Evolutionary conservation across 2,113 vertebrate genomes (phyloP).

Genomic region (Osmerus eperlanus): DNA sequence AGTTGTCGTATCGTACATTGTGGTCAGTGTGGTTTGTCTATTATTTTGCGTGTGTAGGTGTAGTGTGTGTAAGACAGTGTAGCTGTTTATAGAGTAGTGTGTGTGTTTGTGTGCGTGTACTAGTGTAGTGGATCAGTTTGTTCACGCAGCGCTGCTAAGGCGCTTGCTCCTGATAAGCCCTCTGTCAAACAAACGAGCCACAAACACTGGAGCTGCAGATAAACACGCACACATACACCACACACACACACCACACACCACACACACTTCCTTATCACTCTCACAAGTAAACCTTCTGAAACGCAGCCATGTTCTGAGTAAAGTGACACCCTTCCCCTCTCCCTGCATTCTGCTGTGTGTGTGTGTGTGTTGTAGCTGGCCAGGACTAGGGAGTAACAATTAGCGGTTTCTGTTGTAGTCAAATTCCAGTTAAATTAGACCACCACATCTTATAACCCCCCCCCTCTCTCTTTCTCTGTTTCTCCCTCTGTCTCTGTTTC

Average conservation of each 20-base stretch:
- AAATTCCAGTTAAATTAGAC: constrained; percentile 48
- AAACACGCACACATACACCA: neutral
- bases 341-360: constrained; percentile 14
- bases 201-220: too few species aligned
- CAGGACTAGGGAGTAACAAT: too few species aligned
- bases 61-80: too few species aligned
- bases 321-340: constrained; percentile 35
- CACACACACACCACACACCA: neutral
- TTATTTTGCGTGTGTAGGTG: too few species aligned
- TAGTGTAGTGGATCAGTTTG: too few species aligned
- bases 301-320: constrained; percentile 32
- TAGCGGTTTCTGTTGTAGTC: constrained; percentile 44
- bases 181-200: too few species aligned
- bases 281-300: neutral
- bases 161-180: too few species aligned
- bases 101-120: too few species aligned
- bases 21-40: too few species aligned
- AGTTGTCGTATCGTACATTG: too few species aligned
- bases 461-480: neutral
- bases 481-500: neutral
- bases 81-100: too few species aligned
- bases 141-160: too few species aligned
- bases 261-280: constrained; percentile 51
- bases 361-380: constrained; percentile 6
- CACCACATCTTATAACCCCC: constrained; percentile 45